A percentile compares a stretch with the other conserved stretches of the same genome.
Evolutionary conservation across 2,888 invertebrate genomes (phyloP).

Genomic region (Eupeodes latifasciatus): DNA sequence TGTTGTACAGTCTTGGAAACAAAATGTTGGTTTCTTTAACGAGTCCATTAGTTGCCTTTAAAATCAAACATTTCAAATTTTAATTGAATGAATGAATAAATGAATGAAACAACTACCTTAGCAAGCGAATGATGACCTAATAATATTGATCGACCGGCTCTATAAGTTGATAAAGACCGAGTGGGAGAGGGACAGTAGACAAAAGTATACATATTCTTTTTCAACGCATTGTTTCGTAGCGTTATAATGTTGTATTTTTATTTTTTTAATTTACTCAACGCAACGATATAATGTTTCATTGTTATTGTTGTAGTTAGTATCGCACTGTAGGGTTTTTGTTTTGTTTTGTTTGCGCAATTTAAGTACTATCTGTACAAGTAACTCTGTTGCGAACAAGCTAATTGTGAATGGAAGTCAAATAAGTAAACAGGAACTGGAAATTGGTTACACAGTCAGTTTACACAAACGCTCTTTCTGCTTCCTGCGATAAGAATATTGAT

Average conservation of each 20-base stretch:
- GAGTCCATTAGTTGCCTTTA: background rate
- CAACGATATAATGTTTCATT: background rate
- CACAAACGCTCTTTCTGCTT: constrained; percentile 63
- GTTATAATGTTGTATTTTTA: background rate
- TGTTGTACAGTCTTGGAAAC: too few relatives aligned
- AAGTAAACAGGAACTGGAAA: constrained; percentile 75
- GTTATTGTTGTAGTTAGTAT: background rate
- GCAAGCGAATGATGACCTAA: constrained; percentile 65
- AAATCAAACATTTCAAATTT: constrained; percentile 9
- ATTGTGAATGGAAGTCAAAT: constrained; percentile 74
- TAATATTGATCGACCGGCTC: constrained; percentile 69
- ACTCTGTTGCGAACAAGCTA: constrained; percentile 48
- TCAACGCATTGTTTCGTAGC: constrained; percentile 35
- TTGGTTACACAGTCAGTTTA: constrained; percentile 73
- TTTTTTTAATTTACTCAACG: constrained; percentile 11
- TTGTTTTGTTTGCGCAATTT: constrained; percentile 23
- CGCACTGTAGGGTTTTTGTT: constrained; percentile 7
- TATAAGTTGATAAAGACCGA: constrained; percentile 40
- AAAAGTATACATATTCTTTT: background rate
- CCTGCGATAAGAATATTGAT: constrained; percentile 76
- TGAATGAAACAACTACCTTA: constrained; percentile 45
- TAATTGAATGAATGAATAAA: constrained; percentile 17
- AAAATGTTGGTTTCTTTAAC: background rate
- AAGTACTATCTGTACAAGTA: background rate
- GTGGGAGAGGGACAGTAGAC: background rate